Evolutionary conservation across 2,113 vertebrate species (phyloP).

Genomic region (Psittacula cyanocephala): DNA sequence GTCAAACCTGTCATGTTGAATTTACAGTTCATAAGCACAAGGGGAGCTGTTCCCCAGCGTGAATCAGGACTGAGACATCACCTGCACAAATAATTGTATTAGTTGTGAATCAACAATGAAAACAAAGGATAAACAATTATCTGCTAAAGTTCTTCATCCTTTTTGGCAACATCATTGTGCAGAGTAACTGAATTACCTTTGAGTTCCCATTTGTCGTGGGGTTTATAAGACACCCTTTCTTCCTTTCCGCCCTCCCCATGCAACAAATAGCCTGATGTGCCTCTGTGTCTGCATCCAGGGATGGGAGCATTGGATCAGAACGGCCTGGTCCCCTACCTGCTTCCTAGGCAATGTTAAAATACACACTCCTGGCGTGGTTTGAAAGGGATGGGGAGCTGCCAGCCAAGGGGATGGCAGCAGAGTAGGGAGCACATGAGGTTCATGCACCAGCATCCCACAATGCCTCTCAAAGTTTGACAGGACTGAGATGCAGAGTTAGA

Average conservation of each 20-base stretch:
- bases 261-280: neutral
- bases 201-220: neutral
- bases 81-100: slow-evolving; percentile 49
- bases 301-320: neutral
- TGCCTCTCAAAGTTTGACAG: neutral
- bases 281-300: neutral
- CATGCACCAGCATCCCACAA: neutral
- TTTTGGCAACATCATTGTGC: neutral
- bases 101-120: slow-evolving; percentile 40
- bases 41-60: neutral
- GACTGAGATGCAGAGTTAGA: neutral
- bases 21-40: slow-evolving; percentile 12
- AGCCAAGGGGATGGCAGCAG: neutral
- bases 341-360: neutral
- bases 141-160: slow-evolving; percentile 36
- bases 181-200: neutral
- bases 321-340: neutral
- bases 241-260: neutral
- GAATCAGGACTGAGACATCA: slow-evolving; percentile 51
- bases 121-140: slow-evolving; percentile 44
- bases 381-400: neutral
- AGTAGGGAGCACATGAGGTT: neutral
- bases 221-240: slow-evolving; percentile 18
- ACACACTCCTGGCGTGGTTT: neutral
- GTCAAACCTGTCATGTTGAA: slow-evolving; percentile 25